Evolutionary conservation across 2,888 invertebrate genomes (phyloP).

Genomic region (Lysandra coridon): DNA sequence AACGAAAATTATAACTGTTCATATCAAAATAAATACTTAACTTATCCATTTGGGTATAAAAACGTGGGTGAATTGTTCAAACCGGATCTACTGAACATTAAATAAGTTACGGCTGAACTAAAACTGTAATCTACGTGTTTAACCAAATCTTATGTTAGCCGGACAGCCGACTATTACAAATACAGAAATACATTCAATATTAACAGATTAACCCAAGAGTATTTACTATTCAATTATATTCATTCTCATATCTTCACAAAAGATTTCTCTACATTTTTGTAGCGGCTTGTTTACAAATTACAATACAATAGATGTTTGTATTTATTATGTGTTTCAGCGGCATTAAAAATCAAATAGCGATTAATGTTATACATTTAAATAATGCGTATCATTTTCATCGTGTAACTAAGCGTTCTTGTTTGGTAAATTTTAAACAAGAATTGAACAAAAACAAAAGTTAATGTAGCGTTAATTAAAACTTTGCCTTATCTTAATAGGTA

Average conservation of each 20-base stretch:
- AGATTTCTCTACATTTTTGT: not conserved
- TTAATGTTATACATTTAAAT: not conserved
- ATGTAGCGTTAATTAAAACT: not conserved
- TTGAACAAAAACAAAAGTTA: not conserved
- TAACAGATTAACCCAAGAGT: not conserved
- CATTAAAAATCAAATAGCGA: not conserved
- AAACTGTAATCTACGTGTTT: not conserved
- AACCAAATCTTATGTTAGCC: not conserved
- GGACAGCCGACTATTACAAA: not conserved
- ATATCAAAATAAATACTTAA: not conserved
- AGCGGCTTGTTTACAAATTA: not conserved
- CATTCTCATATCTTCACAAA: not conserved
- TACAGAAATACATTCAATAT: constrained; percentile 5
- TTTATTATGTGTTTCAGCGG: no score
- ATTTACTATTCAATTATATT: not conserved
- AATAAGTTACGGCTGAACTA: not conserved
- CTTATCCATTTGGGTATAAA: not conserved
- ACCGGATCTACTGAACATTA: constrained; percentile 22
- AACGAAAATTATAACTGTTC: not conserved
- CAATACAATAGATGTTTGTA: not conserved
- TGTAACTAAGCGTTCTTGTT: not conserved
- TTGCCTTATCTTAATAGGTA: not conserved
- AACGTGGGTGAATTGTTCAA: not conserved
- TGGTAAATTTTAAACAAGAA: not conserved
- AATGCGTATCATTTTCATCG: not conserved